Evolutionary conservation across 2,888 invertebrate species (phyloP), one percentile per base, ranked within the genome.

Genomic region (Embidobia sp.): DNA sequence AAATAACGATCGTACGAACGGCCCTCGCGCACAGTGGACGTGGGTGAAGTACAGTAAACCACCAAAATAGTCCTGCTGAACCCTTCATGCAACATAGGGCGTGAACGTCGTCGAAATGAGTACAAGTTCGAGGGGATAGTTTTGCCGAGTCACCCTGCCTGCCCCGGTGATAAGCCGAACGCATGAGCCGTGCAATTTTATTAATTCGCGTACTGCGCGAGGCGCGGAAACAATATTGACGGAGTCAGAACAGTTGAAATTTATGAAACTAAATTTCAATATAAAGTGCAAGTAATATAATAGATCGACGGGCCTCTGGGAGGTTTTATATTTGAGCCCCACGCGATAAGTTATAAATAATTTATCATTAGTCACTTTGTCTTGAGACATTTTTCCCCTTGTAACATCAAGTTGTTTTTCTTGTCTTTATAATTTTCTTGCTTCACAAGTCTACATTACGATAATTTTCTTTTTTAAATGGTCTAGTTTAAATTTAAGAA

Each of bases 41-140:
- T 76, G 76, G 75, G 77, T 78, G 78, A 81, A 85, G 83, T 84
- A 84, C 85, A 85, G 85, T 84, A 85, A 85, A 85, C 86, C 85
- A 85, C 70, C 80, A 82, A 79, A 85, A 83, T 84, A 82, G 81
- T 84, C 79, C 78, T 81, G 82, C 83, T 85, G 85, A 84, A 86
- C 83, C 85, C 85, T 85, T 86, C 82, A 78, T 69, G 64, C 69
- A 69, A 66, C 73, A 48, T 37, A 49, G 69, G 66, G 70, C 74
- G 61, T 67, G 59, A 66, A 77, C 75, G 75, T 46, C 73, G 70
- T 77, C 70, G 63, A 81, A 81, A 80, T 79, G 67, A 83, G 84
- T 84, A 84, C 81, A 83, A 80, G 80, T 81, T 79, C 53, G 57
- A 67, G 70, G 69, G 78, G 80, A 78, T 80, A 76, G 76, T 78